These are phyloP conservation scores for Tenualosa ilisha DNA, from an alignment of 2,797 vertebrate genomes.

Conservation along the genomic window DNA sequence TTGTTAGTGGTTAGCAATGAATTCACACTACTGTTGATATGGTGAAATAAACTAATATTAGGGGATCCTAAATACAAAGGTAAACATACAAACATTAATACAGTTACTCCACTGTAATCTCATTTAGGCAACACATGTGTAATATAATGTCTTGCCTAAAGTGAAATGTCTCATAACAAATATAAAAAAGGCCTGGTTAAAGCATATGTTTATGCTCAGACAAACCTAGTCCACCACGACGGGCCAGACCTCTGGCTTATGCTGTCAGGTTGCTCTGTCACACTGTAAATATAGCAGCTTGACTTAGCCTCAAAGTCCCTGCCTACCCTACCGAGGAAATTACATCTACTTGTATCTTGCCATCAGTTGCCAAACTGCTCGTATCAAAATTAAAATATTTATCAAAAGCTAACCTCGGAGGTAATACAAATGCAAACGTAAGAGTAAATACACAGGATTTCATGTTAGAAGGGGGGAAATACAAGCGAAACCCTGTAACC, in stretches of 20 bases:
- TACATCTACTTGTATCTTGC: not conserved
- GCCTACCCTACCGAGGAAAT: not conserved
- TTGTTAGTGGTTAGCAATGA: not conserved
- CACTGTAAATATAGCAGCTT: constrained; percentile 1
- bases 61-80: not conserved
- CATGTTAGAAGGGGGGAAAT: not conserved
- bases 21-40: not conserved
- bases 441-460: not conserved
- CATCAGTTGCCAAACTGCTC: not conserved
- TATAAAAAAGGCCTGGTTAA: not conserved
- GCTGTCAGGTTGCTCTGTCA: constrained; percentile 50
- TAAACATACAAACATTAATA: not conserved
- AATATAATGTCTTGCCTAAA: not conserved
- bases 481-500: not conserved
- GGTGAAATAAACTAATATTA: not conserved
- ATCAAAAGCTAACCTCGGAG: not conserved
- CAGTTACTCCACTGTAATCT: not conserved
- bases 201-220: not conserved
- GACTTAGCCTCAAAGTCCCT: not conserved
- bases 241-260: constrained; percentile 62
- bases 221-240: not conserved
- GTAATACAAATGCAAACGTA: not conserved
- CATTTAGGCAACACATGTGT: not conserved
- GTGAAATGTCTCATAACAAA: not conserved
- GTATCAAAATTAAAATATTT: not conserved